A percentile compares a stretch with the other conserved stretches of the same genome.
These are phyloP conservation scores for Piezodorus guildinii DNA, from an alignment of 1,140 invertebrate species.

Conservation along the genomic window DNA sequence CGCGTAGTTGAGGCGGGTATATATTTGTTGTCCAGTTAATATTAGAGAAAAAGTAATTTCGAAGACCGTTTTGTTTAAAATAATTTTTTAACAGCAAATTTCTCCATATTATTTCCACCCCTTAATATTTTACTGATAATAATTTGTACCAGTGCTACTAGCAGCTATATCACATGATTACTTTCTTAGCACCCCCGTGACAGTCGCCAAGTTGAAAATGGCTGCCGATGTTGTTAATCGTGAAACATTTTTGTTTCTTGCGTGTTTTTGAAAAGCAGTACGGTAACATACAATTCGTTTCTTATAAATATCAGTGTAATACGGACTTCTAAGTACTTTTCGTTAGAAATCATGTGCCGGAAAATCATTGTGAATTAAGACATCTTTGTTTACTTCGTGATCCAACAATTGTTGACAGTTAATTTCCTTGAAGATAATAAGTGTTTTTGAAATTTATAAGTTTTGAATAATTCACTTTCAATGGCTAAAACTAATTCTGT, in stretches of 20 bases:
- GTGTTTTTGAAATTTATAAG: neutral
- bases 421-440: neutral
- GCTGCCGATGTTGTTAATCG: slow-evolving; percentile 18
- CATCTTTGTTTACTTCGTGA: slow-evolving; percentile 2
- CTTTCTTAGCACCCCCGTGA: slow-evolving; percentile 14
- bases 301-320: no score
- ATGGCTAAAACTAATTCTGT: slow-evolving; percentile 1
- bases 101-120: no score
- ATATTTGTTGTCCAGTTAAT: no score
- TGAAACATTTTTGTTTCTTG: neutral
- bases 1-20: no score
- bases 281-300: neutral
- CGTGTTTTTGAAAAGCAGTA: neutral
- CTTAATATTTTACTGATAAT: neutral
- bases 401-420: slow-evolving; percentile 13
- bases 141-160: neutral
- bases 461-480: neutral
- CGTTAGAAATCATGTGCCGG: neutral
- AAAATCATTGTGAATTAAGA: neutral
- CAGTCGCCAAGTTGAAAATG: slow-evolving; percentile 19
- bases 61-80: no score
- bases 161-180: neutral
- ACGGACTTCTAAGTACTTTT: neutral
- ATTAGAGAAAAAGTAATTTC: no score
- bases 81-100: no score